phyloP scores from a whole-genome alignment of 1,140 invertebrate species.

The Papilio glaucus region DNA sequence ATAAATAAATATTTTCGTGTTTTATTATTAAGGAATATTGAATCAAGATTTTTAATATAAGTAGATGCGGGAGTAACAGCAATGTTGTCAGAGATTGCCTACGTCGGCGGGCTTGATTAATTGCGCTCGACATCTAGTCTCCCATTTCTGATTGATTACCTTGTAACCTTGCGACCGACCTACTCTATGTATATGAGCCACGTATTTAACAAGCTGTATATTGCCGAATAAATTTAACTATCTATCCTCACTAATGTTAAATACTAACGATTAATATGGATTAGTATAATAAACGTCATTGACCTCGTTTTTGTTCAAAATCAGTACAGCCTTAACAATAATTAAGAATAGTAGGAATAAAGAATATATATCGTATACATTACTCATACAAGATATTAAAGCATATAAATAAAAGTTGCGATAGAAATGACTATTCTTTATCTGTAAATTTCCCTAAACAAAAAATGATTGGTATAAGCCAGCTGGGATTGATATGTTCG shows the following conservation, averaged over 20 bases:
- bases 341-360: too few relatives aligned
- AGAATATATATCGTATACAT: too few relatives aligned
- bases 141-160: constrained; percentile 73
- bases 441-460: constrained; percentile 6
- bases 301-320: too few relatives aligned
- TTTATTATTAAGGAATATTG: constrained; percentile 10
- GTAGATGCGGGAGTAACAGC: constrained; percentile 4
- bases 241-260: neutral
- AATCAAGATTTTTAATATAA: constrained; percentile 8
- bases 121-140: constrained; percentile 61
- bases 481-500: constrained; percentile 17
- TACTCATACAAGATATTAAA: too few relatives aligned
- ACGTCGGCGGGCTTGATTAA: constrained; percentile 59
- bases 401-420: too few relatives aligned
- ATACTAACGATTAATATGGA: neutral
- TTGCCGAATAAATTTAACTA: constrained; percentile 5
- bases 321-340: too few relatives aligned
- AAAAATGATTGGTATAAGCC: constrained; percentile 8
- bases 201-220: constrained; percentile 10
- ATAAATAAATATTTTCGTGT: constrained; percentile 8
- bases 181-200: constrained; percentile 60
- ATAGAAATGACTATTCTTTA: neutral
- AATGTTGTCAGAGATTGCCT: constrained; percentile 24
- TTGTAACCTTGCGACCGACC: constrained; percentile 75
- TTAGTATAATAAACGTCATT: neutral